phyloP scores from a whole-genome alignment of 2,888 invertebrate species.

The Papilio gigon region DNA sequence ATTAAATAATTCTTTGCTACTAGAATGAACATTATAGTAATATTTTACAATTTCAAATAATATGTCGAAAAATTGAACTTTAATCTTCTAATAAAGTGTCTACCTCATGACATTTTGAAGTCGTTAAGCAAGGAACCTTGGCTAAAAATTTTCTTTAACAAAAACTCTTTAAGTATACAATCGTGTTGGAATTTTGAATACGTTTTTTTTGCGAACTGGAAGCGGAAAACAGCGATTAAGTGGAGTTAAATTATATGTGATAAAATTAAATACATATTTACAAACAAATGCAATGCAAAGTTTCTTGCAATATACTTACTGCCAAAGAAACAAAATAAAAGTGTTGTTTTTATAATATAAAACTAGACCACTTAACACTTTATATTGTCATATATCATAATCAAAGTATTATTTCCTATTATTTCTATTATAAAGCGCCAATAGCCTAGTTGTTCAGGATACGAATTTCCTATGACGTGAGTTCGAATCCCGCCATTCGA shows the following conservation, averaged over 20 bases:
- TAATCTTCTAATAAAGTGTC: slow-evolving; percentile 23
- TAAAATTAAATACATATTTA: neutral
- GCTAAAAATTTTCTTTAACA: slow-evolving; percentile 14
- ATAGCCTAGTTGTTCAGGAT: too few relatives aligned
- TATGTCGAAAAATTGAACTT: slow-evolving; percentile 14
- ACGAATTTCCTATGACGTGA: too few relatives aligned
- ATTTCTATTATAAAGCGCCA: too few relatives aligned
- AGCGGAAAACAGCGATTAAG: slow-evolving; percentile 16
- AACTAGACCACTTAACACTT: neutral
- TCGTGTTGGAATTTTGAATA: neutral
- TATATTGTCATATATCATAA: neutral
- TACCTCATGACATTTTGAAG: slow-evolving; percentile 23
- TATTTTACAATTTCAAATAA: too few relatives aligned
- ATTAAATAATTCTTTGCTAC: neutral
- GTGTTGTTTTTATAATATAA: neutral
- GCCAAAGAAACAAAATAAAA: neutral
- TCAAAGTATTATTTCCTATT: too few relatives aligned
- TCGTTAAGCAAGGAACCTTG: slow-evolving; percentile 27
- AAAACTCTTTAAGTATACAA: slow-evolving; percentile 7
- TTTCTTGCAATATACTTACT: neutral
- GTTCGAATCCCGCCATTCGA: too few relatives aligned
- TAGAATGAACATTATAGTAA: neutral
- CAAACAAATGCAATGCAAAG: neutral
- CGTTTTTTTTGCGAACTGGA: neutral
- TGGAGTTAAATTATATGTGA: neutral